Evolutionary conservation across 2,888 invertebrate genomes (phyloP), one percentile per base, ranked within the genome.

Genomic region (Griposia aprilina): DNA sequence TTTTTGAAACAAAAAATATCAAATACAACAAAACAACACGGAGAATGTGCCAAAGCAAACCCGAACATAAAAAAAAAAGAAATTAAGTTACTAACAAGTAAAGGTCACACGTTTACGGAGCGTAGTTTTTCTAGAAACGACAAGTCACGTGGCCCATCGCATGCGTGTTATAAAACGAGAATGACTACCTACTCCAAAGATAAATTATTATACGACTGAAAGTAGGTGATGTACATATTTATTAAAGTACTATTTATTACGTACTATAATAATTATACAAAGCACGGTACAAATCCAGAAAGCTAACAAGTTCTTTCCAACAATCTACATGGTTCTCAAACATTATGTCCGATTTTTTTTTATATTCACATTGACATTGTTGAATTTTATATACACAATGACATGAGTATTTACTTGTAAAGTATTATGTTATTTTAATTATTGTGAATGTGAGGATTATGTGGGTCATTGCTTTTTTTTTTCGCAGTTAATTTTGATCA

Each of bases 111-210:
- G 79, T 67, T 76, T 74, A 81, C 52, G 78, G 65, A 81, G 55
- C 63, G 85, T 78, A 88, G 82, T 89, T 89, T 90, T 88, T 87
- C 90, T 84, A 84, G 65, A 74, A 71, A 74, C 66, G 74, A 73
- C 69, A 57, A 82, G 88, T 92, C 92, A 92, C 92, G 92, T 92
- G 92, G 89, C 69, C 23, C 50, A 82, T 63, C 90, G 72, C 90
- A 90, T 90, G 91, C 77, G 50, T 62, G 60, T 73, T 76, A 74
- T 78, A 73, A 82, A 90, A 89, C 82, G 86, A 87, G 85, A 87
- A 74, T 84, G 79, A 74, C 72, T 77, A 69, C 80, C 41, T 41
- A 41, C 41, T 84, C 78, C 67, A 86, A 73, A 87, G 82, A 86
- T 86, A 84, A 80, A 86, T 71, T 36, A 52, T 36, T 57, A 48